Evolutionary conservation across 1,140 invertebrate genomes (phyloP), one percentile per base, ranked within the genome.

Genomic region (Acromyrmex heyeri): DNA sequence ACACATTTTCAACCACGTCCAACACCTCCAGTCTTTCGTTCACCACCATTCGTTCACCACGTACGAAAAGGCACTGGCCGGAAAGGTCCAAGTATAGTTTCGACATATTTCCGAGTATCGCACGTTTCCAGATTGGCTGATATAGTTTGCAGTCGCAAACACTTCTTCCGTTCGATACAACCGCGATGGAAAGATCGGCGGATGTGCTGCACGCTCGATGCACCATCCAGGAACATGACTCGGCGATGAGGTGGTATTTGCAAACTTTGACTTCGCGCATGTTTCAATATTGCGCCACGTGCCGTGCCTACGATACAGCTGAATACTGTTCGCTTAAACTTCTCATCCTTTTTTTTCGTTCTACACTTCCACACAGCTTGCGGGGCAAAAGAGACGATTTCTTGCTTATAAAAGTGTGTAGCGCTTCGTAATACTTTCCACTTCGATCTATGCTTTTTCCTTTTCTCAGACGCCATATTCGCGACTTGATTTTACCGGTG

Each of bases 41-140:
- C 76, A 50, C 3, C 34, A 3, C 30, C 24, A 1, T 8, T 55
- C 34, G 50, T 59, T 8, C 62, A 50, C 18, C 18, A 30, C 10
- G 16, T 30, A 2, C 6, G 24, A 62, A 83, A 24, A 24, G 24
- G 24, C 24, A 83, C 55, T 8, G 21, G 14, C 38, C 38, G 18
- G 21, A 24, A 59, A 16, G 53, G 14, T 38, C 16, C 48, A 79
- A 67, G 27, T 65, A 64, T 44, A 89, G 79, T 91, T 89, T 77
- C 67, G 78, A 91, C 88, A 65, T 86, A 87, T 85, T 34, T 61
- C 38, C 57, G 75, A 87, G 90, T 85, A 87, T 88, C 75, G 62
- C 86, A 65, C 57, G 44, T 27, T 44, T 85, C 55, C 70, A 48
- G 57, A 61, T 57, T 34, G 55, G 38, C 10, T 24, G 44, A 72